These are phyloP conservation scores for Lanistes nyassanus DNA, from an alignment of 1,140 invertebrate genomes.

Conservation along the genomic window DNA sequence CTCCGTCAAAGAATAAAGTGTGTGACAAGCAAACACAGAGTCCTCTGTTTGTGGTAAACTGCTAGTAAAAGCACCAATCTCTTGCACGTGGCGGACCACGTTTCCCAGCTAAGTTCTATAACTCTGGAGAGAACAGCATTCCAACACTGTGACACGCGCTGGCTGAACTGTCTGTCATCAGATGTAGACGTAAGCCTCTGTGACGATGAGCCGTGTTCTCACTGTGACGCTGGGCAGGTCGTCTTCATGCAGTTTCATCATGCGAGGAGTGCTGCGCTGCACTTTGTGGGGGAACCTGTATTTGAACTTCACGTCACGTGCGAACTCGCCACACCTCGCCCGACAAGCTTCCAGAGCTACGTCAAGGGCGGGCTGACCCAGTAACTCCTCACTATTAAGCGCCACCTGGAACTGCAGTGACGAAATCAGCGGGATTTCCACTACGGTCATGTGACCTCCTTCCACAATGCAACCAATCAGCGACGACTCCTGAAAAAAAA, in stretches of 20 bases:
- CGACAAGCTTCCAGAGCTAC: constrained; percentile 30
- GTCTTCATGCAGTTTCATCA: constrained; percentile 23
- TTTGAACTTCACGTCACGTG: constrained; percentile 44
- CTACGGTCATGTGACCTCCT: constrained; percentile 29
- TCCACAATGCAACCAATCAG: constrained; percentile 39
- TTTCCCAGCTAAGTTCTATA: too few relatives aligned
- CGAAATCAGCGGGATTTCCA: constrained; percentile 41
- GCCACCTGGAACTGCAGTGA: constrained; percentile 43
- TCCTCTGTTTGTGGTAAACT: too few relatives aligned
- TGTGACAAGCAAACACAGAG: too few relatives aligned
- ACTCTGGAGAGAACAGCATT: too few relatives aligned
- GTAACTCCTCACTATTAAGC: constrained; percentile 38
- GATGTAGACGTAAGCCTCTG: constrained; percentile 39
- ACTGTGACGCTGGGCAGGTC: constrained; percentile 36
- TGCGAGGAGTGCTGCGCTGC: constrained; percentile 23
- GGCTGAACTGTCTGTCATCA: neutral
- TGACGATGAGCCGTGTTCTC: constrained; percentile 36
- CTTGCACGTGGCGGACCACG: too few relatives aligned
- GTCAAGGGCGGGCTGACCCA: constrained; percentile 32
- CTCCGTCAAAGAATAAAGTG: too few relatives aligned
- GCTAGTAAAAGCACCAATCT: too few relatives aligned
- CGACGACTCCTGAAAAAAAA: constrained; percentile 33
- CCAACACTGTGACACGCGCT: too few relatives aligned
- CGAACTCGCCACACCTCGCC: constrained; percentile 18
- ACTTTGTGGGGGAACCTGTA: constrained; percentile 41